Conservation (phyloP, 2,113 vertebrate species). For the Bagarius yarrelli region DNA sequence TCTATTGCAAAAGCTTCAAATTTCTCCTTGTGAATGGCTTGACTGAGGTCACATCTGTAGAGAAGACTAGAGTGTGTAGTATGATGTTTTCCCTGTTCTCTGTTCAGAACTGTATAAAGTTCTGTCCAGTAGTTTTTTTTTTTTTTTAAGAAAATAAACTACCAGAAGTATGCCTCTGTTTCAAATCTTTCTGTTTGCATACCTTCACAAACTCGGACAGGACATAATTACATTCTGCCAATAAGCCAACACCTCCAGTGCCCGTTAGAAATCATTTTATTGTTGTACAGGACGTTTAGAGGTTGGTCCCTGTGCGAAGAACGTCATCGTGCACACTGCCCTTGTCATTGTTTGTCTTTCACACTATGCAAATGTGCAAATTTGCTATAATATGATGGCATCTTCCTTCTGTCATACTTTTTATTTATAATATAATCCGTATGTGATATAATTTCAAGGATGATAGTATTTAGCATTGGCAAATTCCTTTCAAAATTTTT, state of each 20-base stretch:
- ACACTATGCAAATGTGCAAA: background rate
- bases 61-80: too few relatives aligned
- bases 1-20: too few relatives aligned
- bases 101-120: background rate
- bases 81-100: too few relatives aligned
- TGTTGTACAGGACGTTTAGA: constrained; percentile 26
- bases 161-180: background rate
- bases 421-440: background rate
- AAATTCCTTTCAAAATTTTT: too few relatives aligned
- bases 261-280: constrained; percentile 9
- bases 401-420: background rate
- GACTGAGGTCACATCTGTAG: too few relatives aligned
- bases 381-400: background rate
- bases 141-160: background rate
- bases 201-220: constrained; percentile 5
- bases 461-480: background rate
- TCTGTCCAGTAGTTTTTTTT: background rate
- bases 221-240: constrained; percentile 29
- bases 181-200: background rate
- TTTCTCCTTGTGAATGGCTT: too few relatives aligned
- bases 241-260: constrained; percentile 20
- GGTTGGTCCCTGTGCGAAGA: constrained; percentile 20
- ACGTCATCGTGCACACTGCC: background rate
- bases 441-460: background rate
- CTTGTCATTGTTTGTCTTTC: constrained; percentile 3